Base-by-base conservation (phyloP, 2,113 vertebrate species). In the Ageneiosus marmoratus region DNA sequence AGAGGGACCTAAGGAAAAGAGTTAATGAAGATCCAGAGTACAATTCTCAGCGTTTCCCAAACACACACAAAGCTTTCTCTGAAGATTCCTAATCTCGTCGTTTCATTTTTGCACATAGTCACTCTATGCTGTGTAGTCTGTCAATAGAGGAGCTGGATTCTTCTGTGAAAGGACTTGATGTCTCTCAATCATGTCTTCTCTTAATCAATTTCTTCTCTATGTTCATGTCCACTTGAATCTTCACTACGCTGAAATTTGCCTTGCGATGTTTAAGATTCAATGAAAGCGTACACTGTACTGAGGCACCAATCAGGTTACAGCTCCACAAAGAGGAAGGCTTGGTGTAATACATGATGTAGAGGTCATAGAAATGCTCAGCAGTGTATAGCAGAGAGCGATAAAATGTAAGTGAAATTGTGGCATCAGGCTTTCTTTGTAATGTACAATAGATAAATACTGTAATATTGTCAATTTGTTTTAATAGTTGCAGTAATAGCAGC, bases 21-120 rank as follows among this genome's bases (percentile, higher is more conserved):
- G 91, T 96, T 55, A 92, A 88, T 63, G 94, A 94, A 5, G 92
- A 96, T 51, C 94, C 95, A 0, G 93, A 95, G 83, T 96, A 94
- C 89, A 95, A 81, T 62, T 89, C 92, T 11, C 93, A 95, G 86
- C 92, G 93, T 73, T 97, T 96, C 87, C 96, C 96, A 48, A 95
- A 95, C 78, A 91, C 95, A 46, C 94, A 94, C 50, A 90, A 87
- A 80, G 95, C 92, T 76, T 96, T 97, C 87, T 93, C 93, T 32
- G 94, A 94, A 0, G 93, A 95, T 81, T 93, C 90, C 20, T 95
- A 94, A 88, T 82, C 77, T n/a, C 9, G 32, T 22, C 13, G 34
- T 8, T 70, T 20, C 2, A 8, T 41, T 75, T 51, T 51, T 69
- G 62, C 50, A 77, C 58, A 48, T 34, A 34, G 1, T 37, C 51